phyloP scores from a whole-genome alignment of 1,140 invertebrate species.

The Samia ricini region DNA sequence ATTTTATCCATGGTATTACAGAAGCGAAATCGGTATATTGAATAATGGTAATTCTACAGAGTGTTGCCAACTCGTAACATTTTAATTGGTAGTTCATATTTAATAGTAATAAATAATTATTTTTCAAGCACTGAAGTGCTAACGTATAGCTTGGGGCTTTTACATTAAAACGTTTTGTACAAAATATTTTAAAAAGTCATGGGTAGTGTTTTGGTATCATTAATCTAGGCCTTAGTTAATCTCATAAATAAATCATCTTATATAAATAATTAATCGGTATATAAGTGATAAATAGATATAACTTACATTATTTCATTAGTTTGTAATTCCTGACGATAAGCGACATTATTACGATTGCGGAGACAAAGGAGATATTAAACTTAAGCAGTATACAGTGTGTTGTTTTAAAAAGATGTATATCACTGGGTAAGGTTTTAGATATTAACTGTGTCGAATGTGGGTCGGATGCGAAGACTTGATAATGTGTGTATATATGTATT shows the following conservation, averaged over 20 bases:
- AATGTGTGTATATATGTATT: background rate
- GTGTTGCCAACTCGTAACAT: constrained; percentile 15
- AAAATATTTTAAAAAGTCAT: constrained; percentile 58
- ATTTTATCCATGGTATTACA: constrained; percentile 6
- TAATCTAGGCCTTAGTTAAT: constrained; percentile 18
- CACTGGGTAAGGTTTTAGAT: background rate
- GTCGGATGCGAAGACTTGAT: too few relatives aligned
- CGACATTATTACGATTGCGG: background rate
- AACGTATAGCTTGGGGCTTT: background rate
- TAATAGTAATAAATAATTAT: too few relatives aligned
- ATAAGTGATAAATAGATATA: background rate
- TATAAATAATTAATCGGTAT: too few relatives aligned
- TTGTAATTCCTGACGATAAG: background rate
- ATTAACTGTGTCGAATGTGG: background rate
- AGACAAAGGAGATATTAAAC: background rate
- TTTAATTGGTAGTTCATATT: too few relatives aligned
- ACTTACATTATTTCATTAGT: background rate
- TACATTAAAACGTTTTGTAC: constrained; percentile 24
- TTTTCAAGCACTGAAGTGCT: too few relatives aligned
- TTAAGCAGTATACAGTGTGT: background rate
- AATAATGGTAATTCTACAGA: constrained; percentile 10
- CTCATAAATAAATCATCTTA: constrained; percentile 10
- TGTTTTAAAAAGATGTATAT: background rate
- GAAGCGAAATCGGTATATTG: constrained; percentile 12
- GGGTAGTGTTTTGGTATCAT: constrained; percentile 53